These are phyloP conservation scores for Phylloscopus collybita DNA, from an alignment of 2,797 vertebrate species.

Conservation along the genomic window DNA sequence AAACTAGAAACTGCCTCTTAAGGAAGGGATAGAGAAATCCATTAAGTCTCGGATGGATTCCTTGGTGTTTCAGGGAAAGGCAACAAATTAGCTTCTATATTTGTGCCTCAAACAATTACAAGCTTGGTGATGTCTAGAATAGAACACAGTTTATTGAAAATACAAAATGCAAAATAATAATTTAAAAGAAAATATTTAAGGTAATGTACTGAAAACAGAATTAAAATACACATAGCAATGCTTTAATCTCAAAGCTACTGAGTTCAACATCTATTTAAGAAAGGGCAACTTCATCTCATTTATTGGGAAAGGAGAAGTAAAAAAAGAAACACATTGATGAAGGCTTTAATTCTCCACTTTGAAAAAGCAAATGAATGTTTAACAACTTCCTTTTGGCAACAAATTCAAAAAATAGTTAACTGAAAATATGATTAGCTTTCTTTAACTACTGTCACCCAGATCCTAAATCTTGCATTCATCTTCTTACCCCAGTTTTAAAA, in stretches of 20 bases:
- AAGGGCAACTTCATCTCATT: not conserved
- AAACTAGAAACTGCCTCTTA: slow-evolving; percentile 39
- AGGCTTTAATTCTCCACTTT: not conserved
- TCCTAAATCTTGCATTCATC: not conserved
- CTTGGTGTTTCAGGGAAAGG: slow-evolving; percentile 36
- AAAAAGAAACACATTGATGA: not conserved
- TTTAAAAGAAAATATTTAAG: slow-evolving; percentile 35
- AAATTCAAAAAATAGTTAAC: not conserved
- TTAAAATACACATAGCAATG: not conserved
- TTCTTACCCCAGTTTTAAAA: not conserved
- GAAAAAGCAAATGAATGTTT: not conserved
- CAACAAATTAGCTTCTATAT: slow-evolving; percentile 51
- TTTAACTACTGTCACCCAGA: not conserved
- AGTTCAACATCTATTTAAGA: not conserved
- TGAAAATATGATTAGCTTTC: not conserved
- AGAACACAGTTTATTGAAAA: slow-evolving; percentile 13
- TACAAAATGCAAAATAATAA: not conserved
- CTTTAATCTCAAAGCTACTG: not conserved
- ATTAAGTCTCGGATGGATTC: slow-evolving; percentile 13
- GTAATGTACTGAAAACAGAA: not conserved
- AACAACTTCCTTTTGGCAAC: not conserved
- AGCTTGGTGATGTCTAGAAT: slow-evolving; percentile 18
- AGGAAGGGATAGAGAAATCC: slow-evolving; percentile 12
- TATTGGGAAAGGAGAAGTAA: not conserved
- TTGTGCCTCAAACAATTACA: slow-evolving; percentile 34